Conservation (phyloP, 2,888 invertebrate genomes). For the Hoplodrina ambigua region DNA sequence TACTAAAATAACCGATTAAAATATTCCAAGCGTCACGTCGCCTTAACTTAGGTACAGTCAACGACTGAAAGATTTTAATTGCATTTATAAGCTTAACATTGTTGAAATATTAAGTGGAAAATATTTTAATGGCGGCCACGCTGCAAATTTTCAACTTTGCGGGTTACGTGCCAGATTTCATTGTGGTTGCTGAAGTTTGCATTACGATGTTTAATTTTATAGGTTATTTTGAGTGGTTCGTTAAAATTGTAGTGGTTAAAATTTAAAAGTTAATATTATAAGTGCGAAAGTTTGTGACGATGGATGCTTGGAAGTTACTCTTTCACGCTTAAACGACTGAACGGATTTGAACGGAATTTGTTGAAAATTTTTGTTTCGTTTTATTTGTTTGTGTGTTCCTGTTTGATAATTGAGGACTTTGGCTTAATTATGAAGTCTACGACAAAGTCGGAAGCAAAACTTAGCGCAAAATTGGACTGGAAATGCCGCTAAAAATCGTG, state of each 20-base stretch:
- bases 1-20: constrained; percentile 14
- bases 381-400: too few relatives aligned
- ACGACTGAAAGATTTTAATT: constrained; percentile 53
- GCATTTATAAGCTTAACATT: constrained; percentile 34
- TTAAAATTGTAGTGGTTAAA: constrained; percentile 1
- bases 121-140: constrained; percentile 26
- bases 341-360: too few relatives aligned
- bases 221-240: constrained; percentile 15
- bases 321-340: too few relatives aligned
- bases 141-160: constrained; percentile 7
- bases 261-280: not conserved
- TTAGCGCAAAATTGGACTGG: too few relatives aligned
- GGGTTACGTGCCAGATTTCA: constrained; percentile 9
- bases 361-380: too few relatives aligned
- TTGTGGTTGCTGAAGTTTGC: not conserved
- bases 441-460: too few relatives aligned
- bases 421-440: too few relatives aligned
- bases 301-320: too few relatives aligned
- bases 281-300: too few relatives aligned
- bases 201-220: constrained; percentile 11
- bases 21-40: constrained; percentile 12
- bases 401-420: too few relatives aligned
- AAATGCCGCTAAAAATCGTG: too few relatives aligned
- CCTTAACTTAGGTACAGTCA: not conserved
- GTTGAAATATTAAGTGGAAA: constrained; percentile 49